Evolutionary conservation across 2,888 invertebrate species (phyloP).

Genomic region (Oxytorus armatus): DNA sequence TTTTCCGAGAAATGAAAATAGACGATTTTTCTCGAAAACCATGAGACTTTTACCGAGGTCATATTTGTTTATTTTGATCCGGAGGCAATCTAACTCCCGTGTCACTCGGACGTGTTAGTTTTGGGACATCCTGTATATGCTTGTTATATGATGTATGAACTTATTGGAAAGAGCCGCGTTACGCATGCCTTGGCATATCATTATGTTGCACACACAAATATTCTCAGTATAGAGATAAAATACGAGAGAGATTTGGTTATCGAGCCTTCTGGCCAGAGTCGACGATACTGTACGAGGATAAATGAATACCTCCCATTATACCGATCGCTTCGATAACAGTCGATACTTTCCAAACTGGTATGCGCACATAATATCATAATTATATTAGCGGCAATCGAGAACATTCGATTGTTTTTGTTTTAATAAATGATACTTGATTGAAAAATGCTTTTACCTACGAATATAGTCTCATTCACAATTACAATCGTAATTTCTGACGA

Average conservation of each 20-base stretch:
- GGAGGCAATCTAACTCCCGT: too few relatives aligned
- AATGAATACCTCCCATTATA: slow-evolving; percentile 37
- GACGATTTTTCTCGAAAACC: too few relatives aligned
- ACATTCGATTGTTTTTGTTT: slow-evolving; percentile 13
- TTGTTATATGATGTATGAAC: slow-evolving; percentile 58
- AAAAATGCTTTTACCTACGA: neutral
- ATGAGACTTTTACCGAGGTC: too few relatives aligned
- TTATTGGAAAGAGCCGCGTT: slow-evolving; percentile 53
- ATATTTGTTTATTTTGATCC: too few relatives aligned
- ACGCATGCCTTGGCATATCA: slow-evolving; percentile 57
- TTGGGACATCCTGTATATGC: too few relatives aligned
- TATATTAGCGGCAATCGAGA: neutral
- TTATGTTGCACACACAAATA: slow-evolving; percentile 29
- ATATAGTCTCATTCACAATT: too few relatives aligned
- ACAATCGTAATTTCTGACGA: too few relatives aligned
- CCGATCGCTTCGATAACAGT: slow-evolving; percentile 20
- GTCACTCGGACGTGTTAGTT: too few relatives aligned
- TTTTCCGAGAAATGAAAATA: too few relatives aligned
- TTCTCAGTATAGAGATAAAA: slow-evolving; percentile 16
- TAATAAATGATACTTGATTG: neutral
- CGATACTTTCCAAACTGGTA: slow-evolving; percentile 6
- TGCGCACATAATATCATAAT: neutral
- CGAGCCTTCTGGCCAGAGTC: slow-evolving; percentile 24
- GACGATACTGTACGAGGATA: slow-evolving; percentile 21
- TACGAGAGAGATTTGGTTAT: slow-evolving; percentile 36